Conservation (phyloP, 2,797 vertebrate genomes). For the Macropodus opercularis region DNA sequence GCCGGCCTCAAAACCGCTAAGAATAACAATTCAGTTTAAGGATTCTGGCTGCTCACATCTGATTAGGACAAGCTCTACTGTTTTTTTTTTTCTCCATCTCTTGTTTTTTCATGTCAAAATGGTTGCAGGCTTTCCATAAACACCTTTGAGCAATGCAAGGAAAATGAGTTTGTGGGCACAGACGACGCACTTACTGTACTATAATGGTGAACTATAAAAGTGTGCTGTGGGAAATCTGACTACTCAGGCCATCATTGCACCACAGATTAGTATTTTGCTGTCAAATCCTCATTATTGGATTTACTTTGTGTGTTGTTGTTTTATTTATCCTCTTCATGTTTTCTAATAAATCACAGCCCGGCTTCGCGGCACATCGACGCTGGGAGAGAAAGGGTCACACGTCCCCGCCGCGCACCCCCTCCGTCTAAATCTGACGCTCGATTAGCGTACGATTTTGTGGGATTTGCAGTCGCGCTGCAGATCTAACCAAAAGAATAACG, state of each 20-base stretch:
- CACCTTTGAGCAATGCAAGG: constrained; percentile 65
- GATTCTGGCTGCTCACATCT: constrained; percentile 65
- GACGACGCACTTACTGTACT: constrained; percentile 54
- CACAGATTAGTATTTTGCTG: constrained; percentile 27
- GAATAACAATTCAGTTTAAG: constrained; percentile 74
- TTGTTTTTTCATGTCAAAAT: constrained; percentile 57
- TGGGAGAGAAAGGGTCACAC: constrained; percentile 55
- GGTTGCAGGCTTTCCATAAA: constrained; percentile 74
- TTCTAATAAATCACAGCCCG: constrained; percentile 45
- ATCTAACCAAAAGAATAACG: constrained; percentile 71
- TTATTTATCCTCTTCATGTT: constrained; percentile 27
- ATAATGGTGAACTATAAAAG: no score
- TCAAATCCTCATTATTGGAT: constrained; percentile 58
- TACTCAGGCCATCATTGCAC: no score
- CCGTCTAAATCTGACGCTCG: constrained; percentile 59
- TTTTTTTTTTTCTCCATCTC: constrained; percentile 34
- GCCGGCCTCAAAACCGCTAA: constrained; percentile 71
- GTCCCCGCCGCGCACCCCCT: constrained; percentile 27
- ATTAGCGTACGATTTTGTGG: constrained; percentile 72
- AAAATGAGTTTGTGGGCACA: constrained; percentile 59
- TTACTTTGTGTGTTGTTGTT: no score
- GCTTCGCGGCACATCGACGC: constrained; percentile 60
- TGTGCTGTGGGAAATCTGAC: constrained; percentile 50
- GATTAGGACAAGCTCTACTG: constrained; percentile 70
- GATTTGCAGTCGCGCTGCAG: constrained; percentile 64